Base-by-base conservation (phyloP, 2,113 vertebrate species). In the Urocitellus parryii region DNA sequence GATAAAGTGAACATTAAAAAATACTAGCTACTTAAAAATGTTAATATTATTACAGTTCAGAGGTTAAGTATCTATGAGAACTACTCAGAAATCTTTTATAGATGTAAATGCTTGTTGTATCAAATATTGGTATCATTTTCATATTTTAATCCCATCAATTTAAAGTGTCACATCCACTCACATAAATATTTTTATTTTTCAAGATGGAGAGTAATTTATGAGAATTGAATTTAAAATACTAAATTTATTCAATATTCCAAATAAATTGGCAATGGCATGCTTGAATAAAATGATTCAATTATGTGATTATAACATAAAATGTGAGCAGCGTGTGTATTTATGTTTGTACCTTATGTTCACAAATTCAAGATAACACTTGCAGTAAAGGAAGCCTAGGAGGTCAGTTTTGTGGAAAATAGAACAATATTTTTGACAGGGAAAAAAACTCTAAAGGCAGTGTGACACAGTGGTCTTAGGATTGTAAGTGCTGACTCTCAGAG, bases 331-430 rank as follows among this genome's bases (percentile, higher is more conserved):
- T 89, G 45, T 84, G 14, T 91, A 18, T 94, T 95, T 94, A 61
- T 61, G 24, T 94, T 91, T 95, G 22, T 76, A 63, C 61, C 87
- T 94, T 96, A 80, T 89, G 83, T 84, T 96, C 95, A 95, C 37
- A 93, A 94, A 88, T 34, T 87, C 37, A 77, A n/a, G 88, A 80
- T 73, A 95, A 77, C 4, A 1, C 34, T 95, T 80, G 29, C 3
- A 67, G 70, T 14, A 65, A 90, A 79, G 76, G 39, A 87, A 58
- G 17, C 27, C 42, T 76, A 7, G 2, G 82, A 96, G 82, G 58
- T 96, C 61, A 68, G 48, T 61, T 85, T 34, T 81, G 13, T 68
- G 42, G 78, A 88, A 72, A 94, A 76, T 24, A 85, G 73, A 94
- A 94, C 48, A 92, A 37, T 94, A 92, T 74, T 81, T 89, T 82